Conservation (phyloP, 2,797 vertebrate genomes). For the Helarctos malayanus region DNA sequence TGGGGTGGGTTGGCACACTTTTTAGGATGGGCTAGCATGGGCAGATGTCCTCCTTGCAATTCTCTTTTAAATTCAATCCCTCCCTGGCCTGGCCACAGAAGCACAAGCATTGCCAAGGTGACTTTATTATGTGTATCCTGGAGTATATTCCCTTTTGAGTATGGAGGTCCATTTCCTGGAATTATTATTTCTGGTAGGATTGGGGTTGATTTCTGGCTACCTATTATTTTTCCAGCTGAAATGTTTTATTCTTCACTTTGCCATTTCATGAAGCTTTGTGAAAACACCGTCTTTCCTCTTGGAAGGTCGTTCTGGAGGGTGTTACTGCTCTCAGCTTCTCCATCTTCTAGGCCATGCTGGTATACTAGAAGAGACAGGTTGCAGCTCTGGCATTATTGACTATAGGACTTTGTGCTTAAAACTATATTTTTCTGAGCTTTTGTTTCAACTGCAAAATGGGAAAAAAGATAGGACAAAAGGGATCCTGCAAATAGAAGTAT, state of each 20-base stretch:
- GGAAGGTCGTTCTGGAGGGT: neutral
- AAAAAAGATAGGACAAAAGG: neutral
- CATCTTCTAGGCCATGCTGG: no score
- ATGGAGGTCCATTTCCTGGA: slow-evolving; percentile 68
- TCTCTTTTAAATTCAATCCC: slow-evolving; percentile 25
- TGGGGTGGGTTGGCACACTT: neutral
- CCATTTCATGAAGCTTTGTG: slow-evolving; percentile 54
- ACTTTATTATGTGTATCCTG: slow-evolving; percentile 68
- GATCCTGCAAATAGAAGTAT: neutral
- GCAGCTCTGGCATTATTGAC: neutral
- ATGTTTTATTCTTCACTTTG: slow-evolving; percentile 50
- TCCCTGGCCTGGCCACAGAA: slow-evolving; percentile 22
- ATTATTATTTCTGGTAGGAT: slow-evolving; percentile 75
- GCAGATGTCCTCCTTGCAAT: neutral
- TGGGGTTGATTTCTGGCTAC: slow-evolving; percentile 61
- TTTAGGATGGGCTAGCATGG: neutral
- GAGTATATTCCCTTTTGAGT: slow-evolving; percentile 47
- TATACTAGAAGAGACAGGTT: neutral
- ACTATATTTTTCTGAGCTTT: neutral
- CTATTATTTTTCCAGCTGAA: slow-evolving; percentile 74
- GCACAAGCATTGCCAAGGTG: slow-evolving; percentile 51
- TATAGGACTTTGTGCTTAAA: neutral
- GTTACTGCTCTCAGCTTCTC: neutral
- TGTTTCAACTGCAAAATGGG: neutral
- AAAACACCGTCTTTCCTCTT: neutral